Percentiles rank a stretch among this genome's conserved stretches.
Conservation (phyloP, 2,113 vertebrate genomes). For the Scytalopus superciliaris region DNA sequence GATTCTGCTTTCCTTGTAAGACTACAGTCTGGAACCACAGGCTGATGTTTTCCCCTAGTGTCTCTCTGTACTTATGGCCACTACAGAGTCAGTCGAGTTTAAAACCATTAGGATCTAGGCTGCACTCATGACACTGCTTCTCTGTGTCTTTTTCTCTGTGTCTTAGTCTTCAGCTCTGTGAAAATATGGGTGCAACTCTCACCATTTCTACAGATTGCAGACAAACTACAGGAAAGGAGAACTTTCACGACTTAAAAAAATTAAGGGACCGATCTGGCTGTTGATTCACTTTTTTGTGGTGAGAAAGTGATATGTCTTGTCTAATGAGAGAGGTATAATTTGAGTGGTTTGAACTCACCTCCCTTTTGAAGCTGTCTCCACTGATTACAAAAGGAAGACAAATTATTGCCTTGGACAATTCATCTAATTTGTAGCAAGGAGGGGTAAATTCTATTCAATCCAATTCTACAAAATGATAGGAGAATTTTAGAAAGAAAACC, state of each 20-base stretch:
- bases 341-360: not conserved
- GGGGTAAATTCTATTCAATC: not conserved
- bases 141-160: not conserved
- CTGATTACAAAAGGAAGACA: not conserved
- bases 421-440: not conserved
- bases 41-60: not conserved
- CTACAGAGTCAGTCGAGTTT: not conserved
- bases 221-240: not conserved
- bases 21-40: not conserved
- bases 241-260: not conserved
- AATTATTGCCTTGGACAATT: not conserved
- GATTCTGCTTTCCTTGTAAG: not conserved
- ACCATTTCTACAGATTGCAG: not conserved
- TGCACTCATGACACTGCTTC: not conserved
- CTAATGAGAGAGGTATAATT: not conserved
- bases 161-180: not conserved
- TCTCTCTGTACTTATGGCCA: not conserved
- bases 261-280: not conserved
- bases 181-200: not conserved
- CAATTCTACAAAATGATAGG: not conserved
- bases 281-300: not conserved
- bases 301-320: not conserved
- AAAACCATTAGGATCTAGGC: not conserved
- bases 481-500: not conserved
- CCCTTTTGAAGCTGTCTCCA: not conserved